These are phyloP conservation scores for Ictidomys tridecemlineatus DNA, from an alignment of 2,113 vertebrate species.

Conservation along the genomic window DNA sequence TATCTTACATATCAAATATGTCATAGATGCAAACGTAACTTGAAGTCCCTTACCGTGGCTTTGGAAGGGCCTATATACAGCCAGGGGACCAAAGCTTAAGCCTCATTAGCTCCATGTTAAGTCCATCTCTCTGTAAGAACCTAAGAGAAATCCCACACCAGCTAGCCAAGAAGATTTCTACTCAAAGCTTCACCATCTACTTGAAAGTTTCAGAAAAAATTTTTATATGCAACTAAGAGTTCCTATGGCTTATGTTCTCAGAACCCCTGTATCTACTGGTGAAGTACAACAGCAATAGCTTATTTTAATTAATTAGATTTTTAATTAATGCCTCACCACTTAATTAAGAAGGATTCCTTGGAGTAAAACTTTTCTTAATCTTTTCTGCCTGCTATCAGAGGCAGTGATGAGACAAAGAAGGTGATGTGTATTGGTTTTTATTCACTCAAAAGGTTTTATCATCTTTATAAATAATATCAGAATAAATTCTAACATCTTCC, in stretches of 20 bases:
- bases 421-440: background rate
- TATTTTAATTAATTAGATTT: constrained; percentile 75
- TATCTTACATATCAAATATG: background rate
- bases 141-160: background rate
- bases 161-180: background rate
- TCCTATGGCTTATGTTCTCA: background rate
- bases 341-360: constrained; percentile 79
- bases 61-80: background rate
- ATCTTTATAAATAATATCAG: background rate
- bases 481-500: background rate
- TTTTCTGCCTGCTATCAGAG: background rate
- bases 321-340: constrained; percentile 72
- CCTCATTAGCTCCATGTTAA: background rate
- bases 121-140: background rate
- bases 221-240: background rate
- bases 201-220: background rate
- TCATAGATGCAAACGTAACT: background rate
- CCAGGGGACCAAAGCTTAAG: background rate
- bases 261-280: constrained; percentile 22
- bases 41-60: background rate
- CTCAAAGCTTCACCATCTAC: background rate
- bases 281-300: background rate
- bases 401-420: background rate
- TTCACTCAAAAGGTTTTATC: background rate
- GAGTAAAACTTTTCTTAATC: constrained; percentile 72